phyloP scores from a whole-genome alignment of 2,113 vertebrate genomes.

The Boleophthalmus pectinirostris region DNA sequence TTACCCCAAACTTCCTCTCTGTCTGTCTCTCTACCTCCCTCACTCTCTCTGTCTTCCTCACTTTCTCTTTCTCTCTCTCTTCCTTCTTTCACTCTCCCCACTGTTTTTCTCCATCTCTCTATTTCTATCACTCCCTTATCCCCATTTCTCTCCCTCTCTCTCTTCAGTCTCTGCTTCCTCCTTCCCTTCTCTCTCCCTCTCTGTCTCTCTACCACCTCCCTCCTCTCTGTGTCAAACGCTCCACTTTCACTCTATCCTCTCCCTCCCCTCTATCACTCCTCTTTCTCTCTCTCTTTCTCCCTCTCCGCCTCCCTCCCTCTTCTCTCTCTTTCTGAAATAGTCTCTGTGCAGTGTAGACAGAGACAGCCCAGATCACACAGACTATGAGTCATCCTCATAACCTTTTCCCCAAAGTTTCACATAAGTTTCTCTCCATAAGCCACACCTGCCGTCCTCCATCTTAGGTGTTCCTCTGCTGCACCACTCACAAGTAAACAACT shows the following conservation, averaged over 20 bases:
- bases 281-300: neutral
- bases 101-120: neutral
- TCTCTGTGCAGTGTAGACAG: neutral
- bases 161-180: neutral
- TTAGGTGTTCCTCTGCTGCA: neutral
- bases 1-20: conserved; percentile 6
- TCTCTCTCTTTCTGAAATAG: neutral
- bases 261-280: neutral
- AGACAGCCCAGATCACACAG: conserved; percentile 44
- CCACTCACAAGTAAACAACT: conserved; percentile 6
- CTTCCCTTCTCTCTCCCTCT: neutral
- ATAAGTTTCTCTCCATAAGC: conserved; percentile 38
- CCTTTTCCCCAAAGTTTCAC: conserved; percentile 59
- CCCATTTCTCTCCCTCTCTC: neutral
- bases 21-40: neutral
- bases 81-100: neutral
- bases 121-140: neutral
- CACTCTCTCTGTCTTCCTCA: neutral
- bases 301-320: neutral
- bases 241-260: neutral
- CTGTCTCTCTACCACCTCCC: neutral
- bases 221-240: neutral
- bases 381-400: conserved; percentile 65
- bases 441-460: conserved; percentile 1
- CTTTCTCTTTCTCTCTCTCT: neutral